Evolutionary conservation across 1,140 invertebrate species (phyloP), one percentile per base, ranked within the genome.

Genomic region (Atta colombica): DNA sequence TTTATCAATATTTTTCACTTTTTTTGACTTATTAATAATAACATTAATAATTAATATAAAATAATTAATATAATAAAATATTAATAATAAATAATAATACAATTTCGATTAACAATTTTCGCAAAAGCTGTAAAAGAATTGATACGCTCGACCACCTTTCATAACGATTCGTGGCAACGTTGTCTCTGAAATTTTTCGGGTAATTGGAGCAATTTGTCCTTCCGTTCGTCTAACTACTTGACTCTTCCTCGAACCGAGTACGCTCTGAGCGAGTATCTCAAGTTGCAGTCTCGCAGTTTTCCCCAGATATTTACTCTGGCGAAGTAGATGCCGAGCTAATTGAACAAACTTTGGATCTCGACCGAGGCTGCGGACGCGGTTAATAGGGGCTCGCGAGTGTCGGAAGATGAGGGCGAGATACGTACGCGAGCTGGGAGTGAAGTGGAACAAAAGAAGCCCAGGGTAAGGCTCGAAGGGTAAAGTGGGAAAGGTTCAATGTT

Each of bases 341-440:
- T 94, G 93, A 89, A 94, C 92, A 93, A 94, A 94, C 92, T 94
- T 93, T 77, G 77, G 72, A 91, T 84, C 80, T 61, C 69, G 39
- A 87, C 61, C 87, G 89, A 87, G 86, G 87, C 72, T 53, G 89
- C 89, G 84, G 88, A 80, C 87, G 85, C 88, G 88, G 90, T 91
- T 91, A 89, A 92, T 92, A 91, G 85, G 82, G 81, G 68, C 71
- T 86, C 82, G 86, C 51, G 31, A 35, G 18, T 51, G 49, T 72
- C 66, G 16, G 31, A 81, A 21, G 60, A 39, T 66, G 63, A 74
- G 75, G 14, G 25, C 25, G 28, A 69, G 71, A 78, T 66, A 60
- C 53, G 39, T 74, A 21, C 55, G 80, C 69, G 68, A 72, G 45
- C 39, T 21, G 60, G 18, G 39, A 69, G 28, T 49, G 58, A 60